Evolutionary conservation across 2,888 invertebrate species (phyloP).

Genomic region (Pherbina coryleti): DNA sequence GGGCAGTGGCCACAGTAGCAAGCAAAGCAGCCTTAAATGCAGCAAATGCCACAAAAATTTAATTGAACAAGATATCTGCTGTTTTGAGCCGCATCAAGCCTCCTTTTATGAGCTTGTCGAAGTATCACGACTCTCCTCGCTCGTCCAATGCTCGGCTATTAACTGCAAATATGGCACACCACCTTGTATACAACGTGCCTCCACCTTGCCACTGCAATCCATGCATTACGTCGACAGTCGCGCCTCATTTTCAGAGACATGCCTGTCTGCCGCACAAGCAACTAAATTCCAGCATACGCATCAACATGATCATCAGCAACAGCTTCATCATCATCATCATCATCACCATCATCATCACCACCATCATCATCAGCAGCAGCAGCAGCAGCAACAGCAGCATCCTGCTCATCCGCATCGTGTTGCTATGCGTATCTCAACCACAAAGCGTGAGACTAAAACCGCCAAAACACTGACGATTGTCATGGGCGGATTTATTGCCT

Average conservation of each 20-base stretch:
- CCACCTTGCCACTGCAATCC: constrained; percentile 51
- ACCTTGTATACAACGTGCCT: constrained; percentile 49
- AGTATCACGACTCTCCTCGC: constrained; percentile 61
- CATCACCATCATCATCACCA: constrained; percentile 39
- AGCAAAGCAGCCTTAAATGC: constrained; percentile 55
- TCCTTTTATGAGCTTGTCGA: constrained; percentile 67
- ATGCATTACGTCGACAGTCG: constrained; percentile 60
- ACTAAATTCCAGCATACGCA: constrained; percentile 30
- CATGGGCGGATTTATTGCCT: constrained; percentile 90
- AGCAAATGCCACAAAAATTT: constrained; percentile 54
- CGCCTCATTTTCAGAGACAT: constrained; percentile 59
- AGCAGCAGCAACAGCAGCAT: constrained; percentile 46
- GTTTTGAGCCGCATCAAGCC: constrained; percentile 52
- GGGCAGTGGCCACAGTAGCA: constrained; percentile 42
- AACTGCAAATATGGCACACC: constrained; percentile 58
- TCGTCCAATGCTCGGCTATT: constrained; percentile 61
- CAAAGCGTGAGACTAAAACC: constrained; percentile 85
- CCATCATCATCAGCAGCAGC: constrained; percentile 43
- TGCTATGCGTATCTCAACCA: constrained; percentile 75
- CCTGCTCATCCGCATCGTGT: constrained; percentile 59
- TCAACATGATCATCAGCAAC: constrained; percentile 40
- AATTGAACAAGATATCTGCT: not conserved
- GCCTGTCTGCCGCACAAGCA: constrained; percentile 49
- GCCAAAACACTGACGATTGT: constrained; percentile 89
- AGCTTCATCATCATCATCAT: constrained; percentile 42